Percentiles rank a stretch among this genome's conserved stretches.
Conservation (phyloP, 2,797 vertebrate species). For the Lepilemur ruficaudatus region DNA sequence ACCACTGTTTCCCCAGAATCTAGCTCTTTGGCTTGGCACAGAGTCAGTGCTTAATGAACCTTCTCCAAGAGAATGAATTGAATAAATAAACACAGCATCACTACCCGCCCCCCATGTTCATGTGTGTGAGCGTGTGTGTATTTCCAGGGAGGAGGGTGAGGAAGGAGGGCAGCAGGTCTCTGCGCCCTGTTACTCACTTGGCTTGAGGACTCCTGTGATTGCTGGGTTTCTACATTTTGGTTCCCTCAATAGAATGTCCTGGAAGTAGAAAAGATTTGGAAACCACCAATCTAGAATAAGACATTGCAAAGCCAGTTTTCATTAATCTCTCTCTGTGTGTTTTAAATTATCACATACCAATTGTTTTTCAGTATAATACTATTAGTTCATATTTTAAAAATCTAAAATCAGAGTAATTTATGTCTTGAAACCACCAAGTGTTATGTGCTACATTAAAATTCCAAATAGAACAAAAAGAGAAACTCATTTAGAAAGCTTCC, state of each 20-base stretch:
- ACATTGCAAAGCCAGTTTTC: background rate
- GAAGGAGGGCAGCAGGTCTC: background rate
- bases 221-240: background rate
- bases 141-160: background rate
- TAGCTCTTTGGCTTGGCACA: background rate
- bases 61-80: background rate
- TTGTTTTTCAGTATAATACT: background rate
- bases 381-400: conserved; percentile 22
- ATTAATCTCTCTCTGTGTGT: background rate
- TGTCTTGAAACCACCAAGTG: conserved; percentile 22
- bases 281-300: background rate
- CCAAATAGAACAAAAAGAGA: background rate
- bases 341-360: conserved; percentile 5
- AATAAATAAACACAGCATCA: background rate
- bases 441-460: background rate
- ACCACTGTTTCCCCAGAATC: background rate
- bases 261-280: background rate
- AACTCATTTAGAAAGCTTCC: background rate
- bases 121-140: background rate
- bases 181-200: background rate
- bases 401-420: conserved; percentile 27
- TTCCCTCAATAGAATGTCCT: background rate
- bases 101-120: background rate
- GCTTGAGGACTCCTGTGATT: background rate
- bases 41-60: background rate